phyloP scores from a whole-genome alignment of 2,797 vertebrate genomes.

The Pyrocephalus nanus region DNA sequence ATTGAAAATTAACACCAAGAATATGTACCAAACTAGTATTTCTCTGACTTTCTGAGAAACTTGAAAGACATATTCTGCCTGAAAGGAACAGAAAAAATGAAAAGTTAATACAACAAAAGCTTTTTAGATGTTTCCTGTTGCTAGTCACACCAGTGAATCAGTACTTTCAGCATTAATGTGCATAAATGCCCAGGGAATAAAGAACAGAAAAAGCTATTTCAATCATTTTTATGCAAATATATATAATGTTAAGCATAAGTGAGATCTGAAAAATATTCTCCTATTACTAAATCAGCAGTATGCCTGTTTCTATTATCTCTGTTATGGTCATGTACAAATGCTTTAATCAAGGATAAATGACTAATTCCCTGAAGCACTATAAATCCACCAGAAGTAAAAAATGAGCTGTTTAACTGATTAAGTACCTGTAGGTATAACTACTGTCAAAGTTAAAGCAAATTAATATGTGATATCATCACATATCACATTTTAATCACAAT shows the following conservation, averaged over 20 bases:
- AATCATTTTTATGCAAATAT: neutral
- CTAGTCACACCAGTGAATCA: neutral
- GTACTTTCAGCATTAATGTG: neutral
- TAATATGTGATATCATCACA: neutral
- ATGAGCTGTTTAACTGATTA: neutral
- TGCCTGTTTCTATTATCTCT: neutral
- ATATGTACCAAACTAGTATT: neutral
- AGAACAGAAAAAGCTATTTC: neutral
- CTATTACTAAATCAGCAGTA: neutral
- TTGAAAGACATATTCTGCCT: neutral
- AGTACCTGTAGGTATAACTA: neutral
- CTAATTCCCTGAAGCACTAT: neutral
- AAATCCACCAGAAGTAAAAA: neutral
- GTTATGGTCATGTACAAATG: neutral
- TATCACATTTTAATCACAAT: neutral
- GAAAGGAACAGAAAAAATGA: neutral
- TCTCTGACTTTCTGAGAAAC: neutral
- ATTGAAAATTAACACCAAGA: neutral
- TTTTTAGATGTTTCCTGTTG: neutral
- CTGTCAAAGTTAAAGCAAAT: neutral
- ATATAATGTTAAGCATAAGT: neutral
- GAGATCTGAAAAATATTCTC: neutral
- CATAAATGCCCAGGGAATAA: neutral
- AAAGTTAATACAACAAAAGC: neutral
- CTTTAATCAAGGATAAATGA: constrained; percentile 17